Evolutionary conservation across 2,888 invertebrate species (phyloP).

Genomic region (Chymomyza caudatula): DNA sequence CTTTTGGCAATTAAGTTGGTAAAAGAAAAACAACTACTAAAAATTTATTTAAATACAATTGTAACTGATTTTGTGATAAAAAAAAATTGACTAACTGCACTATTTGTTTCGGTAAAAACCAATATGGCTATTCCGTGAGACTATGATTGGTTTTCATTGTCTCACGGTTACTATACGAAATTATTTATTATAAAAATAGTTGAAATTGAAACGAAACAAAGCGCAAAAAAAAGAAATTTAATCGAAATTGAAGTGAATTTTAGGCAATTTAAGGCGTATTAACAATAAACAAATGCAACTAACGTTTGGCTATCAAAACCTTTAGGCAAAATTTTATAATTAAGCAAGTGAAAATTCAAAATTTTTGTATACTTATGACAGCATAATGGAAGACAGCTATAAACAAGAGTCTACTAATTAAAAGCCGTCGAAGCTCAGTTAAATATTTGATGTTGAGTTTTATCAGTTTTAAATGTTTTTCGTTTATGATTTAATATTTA

Average conservation of each 20-base stretch:
- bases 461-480: conserved; percentile 37
- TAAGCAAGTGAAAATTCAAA: conserved; percentile 53
- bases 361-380: conserved; percentile 46
- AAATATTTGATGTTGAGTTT: conserved; percentile 37
- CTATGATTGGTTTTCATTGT: not conserved
- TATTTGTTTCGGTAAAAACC: conserved; percentile 72
- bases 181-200: conserved; percentile 73
- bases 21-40: conserved; percentile 29
- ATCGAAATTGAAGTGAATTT: conserved; percentile 44
- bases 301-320: conserved; percentile 57
- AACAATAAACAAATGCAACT: conserved; percentile 74
- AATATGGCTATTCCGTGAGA: conserved; percentile 46
- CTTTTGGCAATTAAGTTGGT: conserved; percentile 50
- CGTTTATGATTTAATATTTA: conserved; percentile 8
- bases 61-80: conserved; percentile 79
- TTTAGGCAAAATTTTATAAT: conserved; percentile 74
- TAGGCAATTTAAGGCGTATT: conserved; percentile 77
- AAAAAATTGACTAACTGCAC: conserved; percentile 60
- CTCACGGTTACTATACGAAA: conserved; percentile 58
- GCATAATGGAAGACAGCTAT: conserved; percentile 37
- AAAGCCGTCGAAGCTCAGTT: conserved; percentile 31
- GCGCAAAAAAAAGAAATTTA: conserved; percentile 39
- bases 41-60: conserved; percentile 75
- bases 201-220: conserved; percentile 52
- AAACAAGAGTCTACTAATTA: conserved; percentile 32